These are phyloP conservation scores for Taenioides sp. DNA, from an alignment of 2,797 vertebrate species.

Conservation along the genomic window DNA sequence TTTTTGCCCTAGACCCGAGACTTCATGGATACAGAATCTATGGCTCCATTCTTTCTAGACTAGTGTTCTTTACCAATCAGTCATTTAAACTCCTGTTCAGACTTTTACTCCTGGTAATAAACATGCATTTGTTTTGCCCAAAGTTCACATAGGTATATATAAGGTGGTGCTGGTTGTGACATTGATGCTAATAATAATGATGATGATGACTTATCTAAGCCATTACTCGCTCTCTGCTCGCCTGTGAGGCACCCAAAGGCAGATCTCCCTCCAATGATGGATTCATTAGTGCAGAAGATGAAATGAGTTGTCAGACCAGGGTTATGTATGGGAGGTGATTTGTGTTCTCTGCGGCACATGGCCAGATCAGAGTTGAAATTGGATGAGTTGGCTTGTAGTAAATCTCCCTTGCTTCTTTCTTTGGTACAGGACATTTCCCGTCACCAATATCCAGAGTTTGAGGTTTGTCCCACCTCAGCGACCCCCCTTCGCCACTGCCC, in stretches of 20 bases:
- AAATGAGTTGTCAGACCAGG: conserved; percentile 69
- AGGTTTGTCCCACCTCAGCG: conserved; percentile 32
- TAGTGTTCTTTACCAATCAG: not conserved
- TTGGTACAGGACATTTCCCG: conserved; percentile 55
- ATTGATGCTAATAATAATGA: conserved; percentile 40
- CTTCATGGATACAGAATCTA: not conserved
- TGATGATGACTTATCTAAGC: conserved; percentile 63
- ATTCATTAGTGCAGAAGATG: conserved; percentile 71
- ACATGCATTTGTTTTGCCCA: not conserved
- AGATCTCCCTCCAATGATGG: conserved; percentile 61
- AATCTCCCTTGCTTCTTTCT: conserved; percentile 47
- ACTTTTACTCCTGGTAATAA: too few relatives aligned
- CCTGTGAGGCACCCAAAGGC: conserved; percentile 50
- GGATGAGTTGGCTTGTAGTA: conserved; percentile 46
- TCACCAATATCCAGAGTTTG: conserved; percentile 23
- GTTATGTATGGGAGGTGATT: conserved; percentile 67
- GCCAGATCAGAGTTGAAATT: conserved; percentile 51
- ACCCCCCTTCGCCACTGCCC: conserved; percentile 31
- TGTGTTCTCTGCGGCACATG: conserved; percentile 57
- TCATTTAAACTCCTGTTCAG: not conserved
- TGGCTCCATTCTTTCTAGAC: not conserved
- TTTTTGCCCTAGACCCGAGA: not conserved
- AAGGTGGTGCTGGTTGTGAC: conserved; percentile 29
- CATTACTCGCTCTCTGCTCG: conserved; percentile 62
- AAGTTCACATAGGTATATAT: conserved; percentile 24